Conservation (phyloP, 2,888 invertebrate genomes). For the Mesoligia furuncula region DNA sequence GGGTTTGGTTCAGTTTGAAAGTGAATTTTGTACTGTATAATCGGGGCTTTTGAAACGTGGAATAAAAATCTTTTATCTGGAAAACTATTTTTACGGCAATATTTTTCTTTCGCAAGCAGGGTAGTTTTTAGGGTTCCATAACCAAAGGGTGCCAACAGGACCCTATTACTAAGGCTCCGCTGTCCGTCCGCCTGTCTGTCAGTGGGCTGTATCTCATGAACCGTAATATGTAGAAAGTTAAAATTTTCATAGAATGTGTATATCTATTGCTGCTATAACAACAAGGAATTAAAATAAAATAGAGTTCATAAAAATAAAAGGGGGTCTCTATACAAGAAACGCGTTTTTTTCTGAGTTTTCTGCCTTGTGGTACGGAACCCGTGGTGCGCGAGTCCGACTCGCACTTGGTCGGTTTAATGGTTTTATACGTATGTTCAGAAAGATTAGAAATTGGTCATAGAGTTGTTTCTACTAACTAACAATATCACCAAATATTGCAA, state of each 20-base stretch:
- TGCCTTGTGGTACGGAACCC: neutral
- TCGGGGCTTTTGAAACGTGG: neutral
- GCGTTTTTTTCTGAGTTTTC: neutral
- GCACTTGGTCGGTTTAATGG: too few relatives aligned
- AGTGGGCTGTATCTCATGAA: neutral
- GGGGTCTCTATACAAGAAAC: neutral
- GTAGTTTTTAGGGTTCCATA: neutral
- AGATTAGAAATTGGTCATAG: neutral
- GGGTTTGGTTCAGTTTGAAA: slow-evolving; percentile 11
- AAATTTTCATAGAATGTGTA: too few relatives aligned
- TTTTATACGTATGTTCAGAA: too few relatives aligned
- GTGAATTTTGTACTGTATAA: slow-evolving; percentile 12
- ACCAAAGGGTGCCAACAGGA: neutral
- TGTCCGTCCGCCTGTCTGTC: neutral
- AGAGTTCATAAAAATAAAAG: too few relatives aligned
- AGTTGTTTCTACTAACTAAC: neutral
- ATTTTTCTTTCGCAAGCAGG: neutral
- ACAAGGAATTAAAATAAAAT: neutral
- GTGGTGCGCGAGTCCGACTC: neutral
- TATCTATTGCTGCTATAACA: neutral
- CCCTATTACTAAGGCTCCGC: neutral
- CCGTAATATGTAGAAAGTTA: neutral
- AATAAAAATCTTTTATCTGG: too few relatives aligned
- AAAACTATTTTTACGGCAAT: neutral
- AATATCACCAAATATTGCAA: neutral